phyloP scores from a whole-genome alignment of 2,797 vertebrate species.

The Dromococcyx pavoninus region DNA sequence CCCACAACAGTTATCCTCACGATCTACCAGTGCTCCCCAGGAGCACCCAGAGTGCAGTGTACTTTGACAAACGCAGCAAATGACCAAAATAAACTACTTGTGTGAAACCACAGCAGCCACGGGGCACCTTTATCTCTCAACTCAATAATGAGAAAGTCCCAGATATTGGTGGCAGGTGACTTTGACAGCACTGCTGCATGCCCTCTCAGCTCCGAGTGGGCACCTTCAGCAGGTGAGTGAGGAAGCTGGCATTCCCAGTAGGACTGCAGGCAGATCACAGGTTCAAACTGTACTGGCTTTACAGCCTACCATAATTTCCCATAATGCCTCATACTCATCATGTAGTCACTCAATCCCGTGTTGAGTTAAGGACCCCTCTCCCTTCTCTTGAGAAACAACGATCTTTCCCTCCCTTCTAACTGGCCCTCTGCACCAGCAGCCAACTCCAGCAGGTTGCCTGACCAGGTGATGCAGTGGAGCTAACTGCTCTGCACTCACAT shows the following conservation, averaged over 20 bases:
- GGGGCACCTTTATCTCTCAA: not conserved
- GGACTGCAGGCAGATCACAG: fast-evolving
- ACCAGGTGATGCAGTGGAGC: not conserved
- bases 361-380: not conserved
- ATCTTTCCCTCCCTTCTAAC: not conserved
- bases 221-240: fast-evolving
- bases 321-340: not conserved
- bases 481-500: not conserved
- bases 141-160: fast-evolving
- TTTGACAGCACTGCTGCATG: fast-evolving
- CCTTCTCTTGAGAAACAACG: not conserved
- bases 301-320: not conserved
- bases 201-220: fast-evolving
- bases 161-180: not conserved
- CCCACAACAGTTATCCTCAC: not conserved
- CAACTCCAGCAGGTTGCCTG: not conserved
- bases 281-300: not conserved
- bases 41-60: fast-evolving
- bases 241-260: not conserved
- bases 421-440: not conserved
- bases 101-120: not conserved
- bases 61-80: not conserved
- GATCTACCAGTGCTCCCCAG: not conserved
- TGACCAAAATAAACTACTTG: not conserved
- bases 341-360: not conserved